A percentile compares a stretch with the other conserved stretches of the same genome.
These are phyloP conservation scores for Pituophis catenifer DNA, from an alignment of 2,113 vertebrate genomes.

Conservation along the genomic window DNA sequence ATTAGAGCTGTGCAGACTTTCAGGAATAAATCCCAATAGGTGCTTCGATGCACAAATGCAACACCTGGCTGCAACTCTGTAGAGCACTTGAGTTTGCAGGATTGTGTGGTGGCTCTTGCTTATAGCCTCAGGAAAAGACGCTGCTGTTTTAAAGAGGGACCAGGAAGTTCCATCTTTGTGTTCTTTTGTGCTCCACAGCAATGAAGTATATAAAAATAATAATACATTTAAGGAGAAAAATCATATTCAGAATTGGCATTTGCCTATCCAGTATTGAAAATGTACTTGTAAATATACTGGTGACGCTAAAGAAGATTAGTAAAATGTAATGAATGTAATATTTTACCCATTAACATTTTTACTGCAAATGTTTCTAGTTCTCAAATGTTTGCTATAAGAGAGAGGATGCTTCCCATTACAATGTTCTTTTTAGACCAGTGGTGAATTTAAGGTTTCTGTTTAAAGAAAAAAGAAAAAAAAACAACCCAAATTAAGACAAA, in stretches of 20 bases:
- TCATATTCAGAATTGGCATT: not conserved
- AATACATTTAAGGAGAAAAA: not conserved
- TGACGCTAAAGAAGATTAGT: not conserved
- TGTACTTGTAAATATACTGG: rapidly evolving
- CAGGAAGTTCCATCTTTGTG: not conserved
- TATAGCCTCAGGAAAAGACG: not conserved
- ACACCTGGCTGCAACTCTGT: not conserved
- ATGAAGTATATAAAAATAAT: not conserved
- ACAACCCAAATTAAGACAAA: not conserved
- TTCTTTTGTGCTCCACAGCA: not conserved
- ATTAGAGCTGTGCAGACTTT: not conserved
- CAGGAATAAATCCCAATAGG: not conserved
- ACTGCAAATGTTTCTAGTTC: not conserved
- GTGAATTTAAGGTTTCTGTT: not conserved
- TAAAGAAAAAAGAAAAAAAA: not conserved
- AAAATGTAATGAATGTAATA: not conserved
- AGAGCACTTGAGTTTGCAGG: not conserved
- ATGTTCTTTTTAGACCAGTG: not conserved
- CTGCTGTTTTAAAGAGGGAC: not conserved
- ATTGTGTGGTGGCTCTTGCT: not conserved
- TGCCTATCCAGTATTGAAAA: not conserved
- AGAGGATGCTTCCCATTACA: not conserved
- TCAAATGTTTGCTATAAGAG: not conserved
- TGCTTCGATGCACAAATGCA: not conserved
- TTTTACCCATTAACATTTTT: not conserved